Percentiles rank a stretch among this genome's conserved stretches.
Evolutionary conservation across 1,140 invertebrate species (phyloP).

Genomic region (Paraescarpia echinospica): DNA sequence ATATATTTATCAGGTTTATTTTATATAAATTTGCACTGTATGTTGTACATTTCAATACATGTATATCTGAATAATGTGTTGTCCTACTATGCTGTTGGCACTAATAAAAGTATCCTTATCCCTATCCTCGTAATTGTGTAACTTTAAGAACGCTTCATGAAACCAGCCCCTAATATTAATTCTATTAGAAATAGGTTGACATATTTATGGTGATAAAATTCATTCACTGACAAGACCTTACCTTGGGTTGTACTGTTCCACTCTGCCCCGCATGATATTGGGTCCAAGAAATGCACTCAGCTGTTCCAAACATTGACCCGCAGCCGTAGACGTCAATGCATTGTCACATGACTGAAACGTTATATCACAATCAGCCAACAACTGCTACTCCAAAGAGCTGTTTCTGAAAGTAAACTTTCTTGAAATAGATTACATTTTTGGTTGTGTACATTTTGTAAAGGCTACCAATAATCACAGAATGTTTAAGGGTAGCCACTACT

Average conservation of each 20-base stretch:
- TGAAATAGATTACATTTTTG: constrained; percentile 20
- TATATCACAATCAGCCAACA: neutral
- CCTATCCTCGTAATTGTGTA: too few relatives aligned
- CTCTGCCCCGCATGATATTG: constrained; percentile 61
- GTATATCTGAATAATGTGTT: too few relatives aligned
- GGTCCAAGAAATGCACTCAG: constrained; percentile 61
- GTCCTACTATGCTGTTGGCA: too few relatives aligned
- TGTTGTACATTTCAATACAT: too few relatives aligned
- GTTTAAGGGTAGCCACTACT: neutral
- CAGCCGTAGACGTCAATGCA: constrained; percentile 61
- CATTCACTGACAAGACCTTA: constrained; percentile 34
- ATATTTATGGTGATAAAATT: too few relatives aligned
- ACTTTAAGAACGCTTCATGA: too few relatives aligned
- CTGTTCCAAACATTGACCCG: constrained; percentile 61
- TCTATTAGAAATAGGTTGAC: too few relatives aligned
- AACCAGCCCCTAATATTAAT: too few relatives aligned
- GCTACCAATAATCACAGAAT: neutral
- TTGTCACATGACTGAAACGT: constrained; percentile 61
- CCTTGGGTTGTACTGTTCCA: constrained; percentile 62
- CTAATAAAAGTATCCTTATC: too few relatives aligned
- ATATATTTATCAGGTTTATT: too few relatives aligned
- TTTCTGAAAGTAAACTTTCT: constrained; percentile 15
- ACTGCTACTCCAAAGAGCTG: neutral
- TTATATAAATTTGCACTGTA: too few relatives aligned
- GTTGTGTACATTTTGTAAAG: neutral